phyloP scores from a whole-genome alignment of 2,888 invertebrate genomes.

The Dexiosoma caninum region DNA sequence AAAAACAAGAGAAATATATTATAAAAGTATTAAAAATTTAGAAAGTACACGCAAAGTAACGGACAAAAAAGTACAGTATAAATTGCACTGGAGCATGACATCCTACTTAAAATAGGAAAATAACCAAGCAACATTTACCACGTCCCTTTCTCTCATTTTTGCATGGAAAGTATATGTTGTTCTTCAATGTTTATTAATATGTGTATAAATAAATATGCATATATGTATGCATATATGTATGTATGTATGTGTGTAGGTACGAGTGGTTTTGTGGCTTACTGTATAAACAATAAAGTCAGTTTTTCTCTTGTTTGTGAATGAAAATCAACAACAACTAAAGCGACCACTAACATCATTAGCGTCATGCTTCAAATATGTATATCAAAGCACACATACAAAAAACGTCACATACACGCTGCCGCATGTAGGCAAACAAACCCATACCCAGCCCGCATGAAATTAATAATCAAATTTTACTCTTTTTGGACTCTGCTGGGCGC shows the following conservation, averaged over 20 bases:
- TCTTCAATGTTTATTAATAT: too few species aligned
- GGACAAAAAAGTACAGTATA: constrained; percentile 47
- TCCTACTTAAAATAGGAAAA: constrained; percentile 14
- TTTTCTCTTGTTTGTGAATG: constrained; percentile 29
- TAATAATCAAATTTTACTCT: too few species aligned
- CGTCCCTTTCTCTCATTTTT: neutral
- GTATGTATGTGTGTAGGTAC: neutral
- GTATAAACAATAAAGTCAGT: constrained; percentile 39
- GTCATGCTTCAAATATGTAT: constrained; percentile 19
- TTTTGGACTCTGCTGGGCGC: too few species aligned
- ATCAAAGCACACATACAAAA: neutral
- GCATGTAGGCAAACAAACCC: too few species aligned
- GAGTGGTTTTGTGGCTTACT: constrained; percentile 26
- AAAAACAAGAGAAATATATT: constrained; percentile 24
- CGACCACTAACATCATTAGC: constrained; percentile 14
- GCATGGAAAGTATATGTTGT: neutral
- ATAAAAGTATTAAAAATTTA: constrained; percentile 41
- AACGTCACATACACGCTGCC: too few species aligned
- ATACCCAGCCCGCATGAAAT: too few species aligned
- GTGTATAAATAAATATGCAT: neutral
- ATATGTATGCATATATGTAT: neutral
- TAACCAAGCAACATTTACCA: neutral
- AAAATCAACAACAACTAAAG: constrained; percentile 24
- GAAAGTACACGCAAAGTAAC: constrained; percentile 51
- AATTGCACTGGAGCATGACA: constrained; percentile 61